Evolutionary conservation across 1,140 invertebrate species (phyloP), one percentile per base, ranked within the genome.

Genomic region (Drosophila seguyi): DNA sequence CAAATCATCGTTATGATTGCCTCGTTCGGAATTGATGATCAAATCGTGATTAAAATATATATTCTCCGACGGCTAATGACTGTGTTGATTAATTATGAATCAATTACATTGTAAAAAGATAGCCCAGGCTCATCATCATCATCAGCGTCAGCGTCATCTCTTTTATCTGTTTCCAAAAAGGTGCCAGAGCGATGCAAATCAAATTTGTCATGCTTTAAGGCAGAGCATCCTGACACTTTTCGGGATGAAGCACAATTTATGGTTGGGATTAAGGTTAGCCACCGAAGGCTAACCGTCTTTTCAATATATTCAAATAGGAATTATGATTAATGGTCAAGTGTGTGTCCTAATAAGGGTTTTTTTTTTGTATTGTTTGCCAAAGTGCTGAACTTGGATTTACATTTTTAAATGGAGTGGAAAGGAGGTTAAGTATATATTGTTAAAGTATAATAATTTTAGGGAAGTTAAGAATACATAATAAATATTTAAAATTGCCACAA

Each of bases 21-120:
- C 73, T 67, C 22, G 18, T 22, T 20, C 31, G 20, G 56, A 80
- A 91, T 91, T 91, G 90, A 91, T 91, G 90, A 91, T 91, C 81
- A 86, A 78, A 91, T 73, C 72, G 85, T 91, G 90, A 91, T 91
- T 86, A 90, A 86, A 91, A 90, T 83, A 86, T 83, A 86, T 88
- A 82, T 91, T 81, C 25, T 22, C 39, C 55, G 14, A n/a, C 25
- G 60, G 60, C 77, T 88, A 88, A 88, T 88, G 86, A 81, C 72
- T 90, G 57, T 62, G 78, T 72, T 90, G 86, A 90, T 90, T 90
- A 90, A 90, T 90, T 90, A 85, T 90, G 81, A 85, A 90, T 90
- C 85, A 90, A 90, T 90, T 90, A 90, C 85, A 81, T 63, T 90
- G 81, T 79, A 79, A 90, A 87, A 88, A 79, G 56, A 55, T 62